Evolutionary conservation across 1,140 invertebrate genomes (phyloP), one percentile per base, ranked within the genome.

Genomic region (Globodera ellingtonae): DNA sequence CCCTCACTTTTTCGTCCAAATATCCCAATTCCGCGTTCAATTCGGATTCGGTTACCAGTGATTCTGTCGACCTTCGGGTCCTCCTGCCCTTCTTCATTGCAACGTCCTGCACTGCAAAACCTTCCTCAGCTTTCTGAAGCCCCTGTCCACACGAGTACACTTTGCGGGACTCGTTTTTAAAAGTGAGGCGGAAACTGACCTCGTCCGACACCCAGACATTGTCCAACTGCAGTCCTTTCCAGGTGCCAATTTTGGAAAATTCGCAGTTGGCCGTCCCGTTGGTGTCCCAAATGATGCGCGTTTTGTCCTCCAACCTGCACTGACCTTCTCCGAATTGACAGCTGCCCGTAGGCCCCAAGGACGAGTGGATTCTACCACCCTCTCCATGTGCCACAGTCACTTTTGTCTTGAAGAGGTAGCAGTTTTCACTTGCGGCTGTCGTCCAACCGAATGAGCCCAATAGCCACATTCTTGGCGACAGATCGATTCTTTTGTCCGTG

Each of bases 141-240:
- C 44, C 44, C 21, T 46, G 3, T 9, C 7, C 21, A 13, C 72
- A 72, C 4, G 72, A 72, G 24, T 52, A 13, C 3, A 59, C 72
- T 4, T 72, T 72, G 0, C 9, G 3, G 4, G 72, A 1, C 2
- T 8, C 46, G 6, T n/a, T 8, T 9, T 0, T 9, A 1, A 72
- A 72, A 0, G 72, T 72, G 3, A 72, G 13, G 0, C 72, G 72
- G 46, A 72, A 72, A 72, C 56, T 72, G 0, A 72, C 56, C 21
- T 72, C 72, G 8, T 72, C 72, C 56, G 72, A 72, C 4, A 72
- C 10, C 72, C 72, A 72, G 13, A 72, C 44, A 72, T 72, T 72
- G 44, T 72, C 72, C 5, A 72, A 13, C 9, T 72, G 72, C 4
- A 59, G 6, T 72, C 72, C 72, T 52, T 72, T 72, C 72, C 72